Base-by-base conservation (phyloP, 2,888 invertebrate genomes). In the Polydesmus complanatus region DNA sequence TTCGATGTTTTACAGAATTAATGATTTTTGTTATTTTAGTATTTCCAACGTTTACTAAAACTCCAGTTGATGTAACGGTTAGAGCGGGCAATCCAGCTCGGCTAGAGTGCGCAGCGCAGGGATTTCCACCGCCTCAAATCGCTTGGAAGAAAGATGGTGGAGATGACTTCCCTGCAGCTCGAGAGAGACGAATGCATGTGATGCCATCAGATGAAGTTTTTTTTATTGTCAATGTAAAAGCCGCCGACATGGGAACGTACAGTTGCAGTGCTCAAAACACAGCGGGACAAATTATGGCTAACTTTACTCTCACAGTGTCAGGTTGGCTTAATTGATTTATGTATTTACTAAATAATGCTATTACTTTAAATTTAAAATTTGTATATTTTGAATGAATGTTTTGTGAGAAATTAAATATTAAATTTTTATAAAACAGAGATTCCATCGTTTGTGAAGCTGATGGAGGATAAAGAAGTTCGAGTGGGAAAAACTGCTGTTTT, bases 141-240 rank as follows among this genome's bases (percentile, higher is more conserved):
- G 85, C 88, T 0, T 86, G 91, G 85, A 86, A 88, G 69, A 92
- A 92, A 74, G 67, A 66, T 27, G 90, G 89, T n/a, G 90, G 88
- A 0, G 86, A 88, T 70, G 88, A 92, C 70, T 95, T 96, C 73
- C 94, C 94, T 5, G 95, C 96, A 3, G 95, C 95, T 8, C 80
- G 87, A 67, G 94, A 96, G 73, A 81, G 94, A 53, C 79, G 95
- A 48, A 87, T 96, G 84, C 88, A 89, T 75, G 89, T 94, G 54
- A 88, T 92, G 82, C 87, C 90, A 0, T 83, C 84, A 27, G 94
- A 95, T 71, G 89, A 93, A 73, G 84, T 87, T 1, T 90, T 94
- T 72, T 90, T 92, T 71, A 95, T 96, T 67, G 82, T 90, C n/a
- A 84, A 90, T 75, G 89, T 90, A 23, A 91, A 90, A 73, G 81